phyloP scores from a whole-genome alignment of 53 echinoderm and acorn worm genomes.

The Apostichopus leukothele region DNA sequence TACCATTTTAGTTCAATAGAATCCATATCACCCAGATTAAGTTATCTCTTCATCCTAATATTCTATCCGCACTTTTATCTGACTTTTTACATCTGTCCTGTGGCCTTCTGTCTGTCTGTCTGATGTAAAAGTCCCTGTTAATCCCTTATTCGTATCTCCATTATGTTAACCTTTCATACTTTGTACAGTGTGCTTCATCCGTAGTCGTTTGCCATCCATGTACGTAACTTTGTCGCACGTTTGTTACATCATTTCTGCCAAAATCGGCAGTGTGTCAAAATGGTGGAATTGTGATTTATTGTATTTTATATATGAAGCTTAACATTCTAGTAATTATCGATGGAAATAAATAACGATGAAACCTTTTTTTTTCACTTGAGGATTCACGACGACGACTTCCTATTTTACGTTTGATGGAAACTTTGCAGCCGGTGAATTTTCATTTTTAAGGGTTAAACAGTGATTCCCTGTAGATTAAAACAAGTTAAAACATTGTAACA shows the following conservation, averaged over 20 bases:
- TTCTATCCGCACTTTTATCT: too few relatives aligned
- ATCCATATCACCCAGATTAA: too few relatives aligned
- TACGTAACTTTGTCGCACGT: not conserved
- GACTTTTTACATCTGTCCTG: too few relatives aligned
- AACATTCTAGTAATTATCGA: not conserved
- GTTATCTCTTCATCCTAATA: too few relatives aligned
- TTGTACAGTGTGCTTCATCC: not conserved
- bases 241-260: not conserved
- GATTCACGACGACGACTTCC: not conserved
- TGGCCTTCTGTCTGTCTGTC: not conserved
- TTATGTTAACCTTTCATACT: not conserved
- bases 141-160: not conserved
- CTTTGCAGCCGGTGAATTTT: not conserved
- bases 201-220: not conserved
- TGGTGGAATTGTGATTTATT: not conserved
- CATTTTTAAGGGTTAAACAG: not conserved
- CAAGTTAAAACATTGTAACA: slow-evolving; percentile 8
- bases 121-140: not conserved
- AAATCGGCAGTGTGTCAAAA: not conserved
- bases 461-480: not conserved
- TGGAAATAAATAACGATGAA: not conserved
- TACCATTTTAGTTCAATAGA: too few relatives aligned
- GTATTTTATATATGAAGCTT: slow-evolving; percentile 18
- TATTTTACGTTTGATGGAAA: not conserved
- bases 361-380: not conserved